Percentiles rank a stretch among this genome's conserved stretches.
These are phyloP conservation scores for Danionella dracula DNA, from an alignment of 2,797 vertebrate species.

Conservation along the genomic window DNA sequence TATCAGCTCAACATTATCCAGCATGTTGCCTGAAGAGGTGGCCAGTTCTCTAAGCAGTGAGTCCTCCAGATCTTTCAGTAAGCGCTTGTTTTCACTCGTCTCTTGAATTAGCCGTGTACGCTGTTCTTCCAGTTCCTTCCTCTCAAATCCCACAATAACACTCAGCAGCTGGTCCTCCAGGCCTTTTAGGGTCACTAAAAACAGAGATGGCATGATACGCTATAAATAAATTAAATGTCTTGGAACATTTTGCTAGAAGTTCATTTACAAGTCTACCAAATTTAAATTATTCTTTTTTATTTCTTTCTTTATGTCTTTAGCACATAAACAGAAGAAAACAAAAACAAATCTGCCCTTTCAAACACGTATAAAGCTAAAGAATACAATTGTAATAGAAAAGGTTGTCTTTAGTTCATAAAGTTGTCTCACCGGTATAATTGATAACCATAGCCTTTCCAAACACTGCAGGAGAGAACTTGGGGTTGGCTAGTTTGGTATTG, in stretches of 20 bases:
- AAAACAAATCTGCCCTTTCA: too few relatives aligned
- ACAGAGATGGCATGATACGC: too few relatives aligned
- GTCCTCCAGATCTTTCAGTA: conserved; percentile 89
- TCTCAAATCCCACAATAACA: conserved; percentile 85
- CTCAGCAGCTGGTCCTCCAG: conserved; percentile 95
- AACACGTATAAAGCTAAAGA: too few relatives aligned
- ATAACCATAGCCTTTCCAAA: conserved; percentile 97
- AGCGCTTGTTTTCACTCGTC: conserved; percentile 88
- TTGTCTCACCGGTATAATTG: conserved; percentile 87
- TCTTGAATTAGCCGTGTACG: conserved; percentile 88
- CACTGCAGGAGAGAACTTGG: conserved; percentile 86
- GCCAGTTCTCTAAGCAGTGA: conserved; percentile 86
- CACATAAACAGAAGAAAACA: too few relatives aligned
- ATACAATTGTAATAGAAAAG: too few relatives aligned
- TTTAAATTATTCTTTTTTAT: too few relatives aligned
- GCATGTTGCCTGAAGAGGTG: conserved; percentile 92
- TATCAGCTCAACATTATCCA: conserved; percentile 91
- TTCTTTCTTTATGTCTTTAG: too few relatives aligned
- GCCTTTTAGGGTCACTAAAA: conserved; percentile 86
- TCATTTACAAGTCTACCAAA: too few relatives aligned
- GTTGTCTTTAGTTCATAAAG: neutral
- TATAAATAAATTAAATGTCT: too few relatives aligned
- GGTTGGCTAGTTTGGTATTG: conserved; percentile 91
- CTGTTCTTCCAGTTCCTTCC: conserved; percentile 88
- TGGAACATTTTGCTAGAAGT: too few relatives aligned